Base-by-base conservation (phyloP, 2,888 invertebrate genomes). In the Clivina fossor region DNA sequence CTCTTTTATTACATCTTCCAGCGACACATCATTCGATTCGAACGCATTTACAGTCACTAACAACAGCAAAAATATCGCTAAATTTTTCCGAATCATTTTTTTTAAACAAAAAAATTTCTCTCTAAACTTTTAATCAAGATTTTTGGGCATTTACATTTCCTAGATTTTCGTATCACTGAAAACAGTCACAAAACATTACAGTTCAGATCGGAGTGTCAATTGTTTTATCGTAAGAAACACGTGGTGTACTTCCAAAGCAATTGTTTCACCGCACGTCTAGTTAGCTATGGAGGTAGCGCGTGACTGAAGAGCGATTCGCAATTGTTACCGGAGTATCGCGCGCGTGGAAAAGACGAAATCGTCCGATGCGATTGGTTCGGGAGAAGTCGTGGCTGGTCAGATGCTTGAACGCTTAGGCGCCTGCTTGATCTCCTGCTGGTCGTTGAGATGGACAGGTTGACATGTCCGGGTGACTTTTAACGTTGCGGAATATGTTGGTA, bases 1-100 rank as follows among this genome's bases (percentile, higher is more conserved):
- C 11, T 55, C 30, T 38, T 47, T 46, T 18, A 54, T 37, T 5
- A 55, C 37, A 38, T 47, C 24, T 30, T 55, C 55, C 11, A 47
- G n/a, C 30, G 47, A 53, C 26, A 44, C 53, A 5, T 44, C 53
- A 53, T 53, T 35, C 2, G 30, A 22, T 2, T 49, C 47, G 22
- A 33, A 13, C 15, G 33, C 47, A 20, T 47, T 19, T 7, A n/a
- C 28, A 16, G 19, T 20, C 47, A 47, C 47, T n/a, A 47, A 33
- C 24, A 50, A 30, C 40, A 38, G 19, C 11, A 50, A 50, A 41
- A 50, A 50, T 41, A 50, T 19, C 18, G 32, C 15, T 32, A 40
- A 30, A 33, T 13, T 44, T 28, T 30, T 22, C 19, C 32, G 32
- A 32, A 47, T 11, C 47, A 47, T 47, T 47, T 47, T 47, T 40